Percentiles rank a stretch among this genome's conserved stretches.
Conservation (phyloP, 2,797 vertebrate genomes). For the Odontamblyopus rebecca region DNA sequence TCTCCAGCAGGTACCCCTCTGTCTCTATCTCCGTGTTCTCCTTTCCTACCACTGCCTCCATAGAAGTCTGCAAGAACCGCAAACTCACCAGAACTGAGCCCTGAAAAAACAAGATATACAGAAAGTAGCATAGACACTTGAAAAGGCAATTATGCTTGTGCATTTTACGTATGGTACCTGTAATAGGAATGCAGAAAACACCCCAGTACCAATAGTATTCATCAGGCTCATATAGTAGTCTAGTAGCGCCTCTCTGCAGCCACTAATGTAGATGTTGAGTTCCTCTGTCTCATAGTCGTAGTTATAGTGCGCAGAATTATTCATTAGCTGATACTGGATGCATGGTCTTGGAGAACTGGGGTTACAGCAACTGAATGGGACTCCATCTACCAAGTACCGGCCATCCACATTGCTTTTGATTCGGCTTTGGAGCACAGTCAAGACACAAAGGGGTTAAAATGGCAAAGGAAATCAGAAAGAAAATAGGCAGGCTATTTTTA, state of each 20-base stretch:
- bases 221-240: constrained; percentile 82
- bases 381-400: constrained; percentile 80
- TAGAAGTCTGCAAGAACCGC: constrained; percentile 84
- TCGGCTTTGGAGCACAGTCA: constrained; percentile 59
- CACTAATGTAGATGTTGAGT: constrained; percentile 80
- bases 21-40: constrained; percentile 82
- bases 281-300: constrained; percentile 83
- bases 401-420: constrained; percentile 85
- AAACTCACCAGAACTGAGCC: constrained; percentile 80
- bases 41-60: constrained; percentile 81
- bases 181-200: constrained; percentile 77
- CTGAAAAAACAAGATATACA: constrained; percentile 49
- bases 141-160: not conserved
- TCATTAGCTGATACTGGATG: constrained; percentile 83
- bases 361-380: constrained; percentile 87
- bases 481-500: constrained; percentile 1
- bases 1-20: constrained; percentile 86
- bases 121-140: not conserved
- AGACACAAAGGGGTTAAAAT: constrained; percentile 5
- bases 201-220: constrained; percentile 78
- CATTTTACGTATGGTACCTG: constrained; percentile 67
- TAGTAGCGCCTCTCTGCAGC: constrained; percentile 81
- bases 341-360: constrained; percentile 83
- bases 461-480: not conserved
- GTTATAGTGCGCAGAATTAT: constrained; percentile 84